Percentiles rank a stretch among this genome's conserved stretches.
Evolutionary conservation across 2,888 invertebrate genomes (phyloP).

Genomic region (Acanthosoma haemorrhoidale): DNA sequence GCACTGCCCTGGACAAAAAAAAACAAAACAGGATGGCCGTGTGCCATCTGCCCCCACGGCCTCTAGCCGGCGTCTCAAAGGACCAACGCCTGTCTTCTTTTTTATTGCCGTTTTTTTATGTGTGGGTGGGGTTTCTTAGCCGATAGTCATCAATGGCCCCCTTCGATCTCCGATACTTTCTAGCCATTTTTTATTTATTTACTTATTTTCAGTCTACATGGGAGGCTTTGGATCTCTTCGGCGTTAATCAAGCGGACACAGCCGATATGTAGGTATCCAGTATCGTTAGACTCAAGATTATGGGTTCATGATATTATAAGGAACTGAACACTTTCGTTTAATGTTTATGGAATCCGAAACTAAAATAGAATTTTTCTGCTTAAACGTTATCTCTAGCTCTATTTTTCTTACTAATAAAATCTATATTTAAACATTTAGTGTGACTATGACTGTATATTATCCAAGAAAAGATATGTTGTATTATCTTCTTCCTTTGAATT

Average conservation of each 20-base stretch:
- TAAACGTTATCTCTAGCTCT: too few species aligned
- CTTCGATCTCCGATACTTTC: background rate
- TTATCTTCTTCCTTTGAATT: too few species aligned
- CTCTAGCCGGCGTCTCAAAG: background rate
- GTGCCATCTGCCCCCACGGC: slow-evolving; percentile 1
- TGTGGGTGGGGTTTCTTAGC: slow-evolving; percentile 8
- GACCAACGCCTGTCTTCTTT: background rate
- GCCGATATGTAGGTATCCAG: background rate
- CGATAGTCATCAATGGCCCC: slow-evolving; percentile 12
- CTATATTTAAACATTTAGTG: too few species aligned
- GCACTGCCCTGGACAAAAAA: background rate
- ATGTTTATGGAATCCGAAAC: too few species aligned
- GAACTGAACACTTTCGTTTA: too few species aligned
- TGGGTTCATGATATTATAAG: background rate
- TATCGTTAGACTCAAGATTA: background rate
- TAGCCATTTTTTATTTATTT: background rate
- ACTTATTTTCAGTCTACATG: background rate
- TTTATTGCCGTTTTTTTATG: background rate
- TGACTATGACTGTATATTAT: too few species aligned
- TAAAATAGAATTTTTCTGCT: too few species aligned
- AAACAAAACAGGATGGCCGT: background rate
- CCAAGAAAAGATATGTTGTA: too few species aligned
- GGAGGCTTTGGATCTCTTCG: too few species aligned
- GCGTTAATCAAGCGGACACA: background rate
- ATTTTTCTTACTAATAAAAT: too few species aligned